These are phyloP conservation scores for Contarinia nasturtii DNA, from an alignment of 1,140 invertebrate genomes.

Conservation along the genomic window DNA sequence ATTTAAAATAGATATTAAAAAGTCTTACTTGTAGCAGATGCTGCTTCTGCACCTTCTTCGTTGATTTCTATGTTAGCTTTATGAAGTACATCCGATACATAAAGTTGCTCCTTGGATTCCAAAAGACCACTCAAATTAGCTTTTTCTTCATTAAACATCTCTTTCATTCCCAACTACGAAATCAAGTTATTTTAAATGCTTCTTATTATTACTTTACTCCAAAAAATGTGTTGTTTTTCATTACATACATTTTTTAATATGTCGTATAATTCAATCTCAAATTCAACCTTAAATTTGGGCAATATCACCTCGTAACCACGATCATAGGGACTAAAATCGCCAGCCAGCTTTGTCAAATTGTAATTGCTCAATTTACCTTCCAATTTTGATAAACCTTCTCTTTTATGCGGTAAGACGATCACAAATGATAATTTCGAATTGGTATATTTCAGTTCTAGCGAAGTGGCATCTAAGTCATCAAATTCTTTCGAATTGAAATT, in stretches of 20 bases:
- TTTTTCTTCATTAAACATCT: constrained; percentile 34
- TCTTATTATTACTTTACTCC: neutral
- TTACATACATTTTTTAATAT: constrained; percentile 26
- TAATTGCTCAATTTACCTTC: neutral
- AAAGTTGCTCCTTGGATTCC: constrained; percentile 20
- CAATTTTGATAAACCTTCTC: neutral
- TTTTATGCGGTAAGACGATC: neutral
- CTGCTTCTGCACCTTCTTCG: constrained; percentile 39
- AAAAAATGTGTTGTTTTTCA: neutral
- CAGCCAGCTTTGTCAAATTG: neutral
- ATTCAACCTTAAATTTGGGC: constrained; percentile 40
- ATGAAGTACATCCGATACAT: constrained; percentile 31
- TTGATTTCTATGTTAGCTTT: constrained; percentile 40
- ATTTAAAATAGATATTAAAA: no score
- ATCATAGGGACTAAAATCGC: neutral
- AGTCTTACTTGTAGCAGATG: constrained; percentile 27
- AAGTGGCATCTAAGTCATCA: constrained; percentile 9
- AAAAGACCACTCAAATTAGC: constrained; percentile 42
- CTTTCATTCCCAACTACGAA: constrained; percentile 31
- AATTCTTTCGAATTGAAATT: constrained; percentile 23
- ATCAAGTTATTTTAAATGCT: neutral
- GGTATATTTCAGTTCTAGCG: neutral
- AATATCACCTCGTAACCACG: constrained; percentile 26
- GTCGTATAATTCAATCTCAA: no score
- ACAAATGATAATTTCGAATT: neutral